Evolutionary conservation across 2,888 invertebrate genomes (phyloP).

Genomic region (Iphiclides podalirius): DNA sequence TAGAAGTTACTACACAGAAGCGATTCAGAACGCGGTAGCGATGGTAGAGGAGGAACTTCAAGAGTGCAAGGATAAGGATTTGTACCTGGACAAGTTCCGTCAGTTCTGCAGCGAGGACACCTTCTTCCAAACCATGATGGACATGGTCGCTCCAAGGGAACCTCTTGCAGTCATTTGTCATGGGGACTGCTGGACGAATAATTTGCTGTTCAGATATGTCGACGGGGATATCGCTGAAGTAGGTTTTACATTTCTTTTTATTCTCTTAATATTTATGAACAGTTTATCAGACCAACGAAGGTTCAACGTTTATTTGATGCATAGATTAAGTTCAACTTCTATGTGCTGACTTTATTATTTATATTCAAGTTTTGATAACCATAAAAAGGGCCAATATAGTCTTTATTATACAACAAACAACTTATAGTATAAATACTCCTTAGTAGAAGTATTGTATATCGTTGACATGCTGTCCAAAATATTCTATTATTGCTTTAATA

Average conservation of each 20-base stretch:
- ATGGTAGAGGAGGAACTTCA: conserved; percentile 80
- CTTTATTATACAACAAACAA: too few species aligned
- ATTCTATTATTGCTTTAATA: too few species aligned
- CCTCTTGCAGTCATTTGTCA: conserved; percentile 85
- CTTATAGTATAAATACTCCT: too few species aligned
- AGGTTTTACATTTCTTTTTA: conserved; percentile 25
- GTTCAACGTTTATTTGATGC: too few species aligned
- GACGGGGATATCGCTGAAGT: conserved; percentile 78
- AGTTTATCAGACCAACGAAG: too few species aligned
- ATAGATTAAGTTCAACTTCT: too few species aligned
- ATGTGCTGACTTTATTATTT: too few species aligned
- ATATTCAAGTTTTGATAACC: too few species aligned
- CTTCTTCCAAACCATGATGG: conserved; percentile 85
- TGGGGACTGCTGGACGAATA: conserved; percentile 89
- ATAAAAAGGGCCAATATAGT: too few species aligned
- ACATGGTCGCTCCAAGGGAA: conserved; percentile 81
- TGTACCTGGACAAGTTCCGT: conserved; percentile 80
- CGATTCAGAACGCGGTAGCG: conserved; percentile 82
- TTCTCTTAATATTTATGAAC: too few species aligned
- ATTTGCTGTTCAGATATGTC: conserved; percentile 82
- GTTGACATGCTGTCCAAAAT: too few species aligned
- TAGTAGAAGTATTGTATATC: too few species aligned
- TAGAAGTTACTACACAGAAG: conserved; percentile 83
- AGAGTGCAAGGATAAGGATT: conserved; percentile 58
- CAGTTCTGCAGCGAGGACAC: conserved; percentile 82